A percentile compares a stretch with the other conserved stretches of the same genome.
Conservation (phyloP, 2,888 invertebrate species). For the Metallyticus violacea region DNA sequence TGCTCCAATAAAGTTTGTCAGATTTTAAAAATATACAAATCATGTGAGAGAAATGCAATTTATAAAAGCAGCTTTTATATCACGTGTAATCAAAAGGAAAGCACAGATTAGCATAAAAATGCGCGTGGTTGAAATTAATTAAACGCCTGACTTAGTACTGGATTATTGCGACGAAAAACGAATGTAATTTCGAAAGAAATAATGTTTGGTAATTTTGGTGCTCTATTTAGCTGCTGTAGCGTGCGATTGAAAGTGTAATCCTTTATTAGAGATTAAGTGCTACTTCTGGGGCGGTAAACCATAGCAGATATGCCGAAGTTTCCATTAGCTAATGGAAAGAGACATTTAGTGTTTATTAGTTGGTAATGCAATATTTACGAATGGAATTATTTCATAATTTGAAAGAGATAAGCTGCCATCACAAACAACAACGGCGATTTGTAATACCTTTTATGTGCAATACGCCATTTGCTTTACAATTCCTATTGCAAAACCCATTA, state of each 20-base stretch:
- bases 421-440: background rate
- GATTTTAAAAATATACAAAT: no score
- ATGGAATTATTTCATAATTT: background rate
- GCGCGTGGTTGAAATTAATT: no score
- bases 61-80: no score
- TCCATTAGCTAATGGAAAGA: background rate
- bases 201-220: no score
- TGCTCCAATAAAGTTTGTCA: no score
- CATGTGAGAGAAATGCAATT: no score
- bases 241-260: background rate
- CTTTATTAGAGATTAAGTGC: background rate
- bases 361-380: background rate
- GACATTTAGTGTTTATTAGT: background rate
- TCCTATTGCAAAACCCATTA: background rate
- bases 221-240: background rate
- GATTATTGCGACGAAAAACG: background rate
- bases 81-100: no score
- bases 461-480: background rate
- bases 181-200: background rate
- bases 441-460: background rate
- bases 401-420: background rate
- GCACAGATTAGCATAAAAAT: no score
- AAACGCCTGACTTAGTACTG: background rate
- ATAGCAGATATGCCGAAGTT: background rate
- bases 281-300: background rate